These are phyloP conservation scores for Corythoichthys haematopterus DNA, from an alignment of 2,113 vertebrate genomes.

Conservation along the genomic window DNA sequence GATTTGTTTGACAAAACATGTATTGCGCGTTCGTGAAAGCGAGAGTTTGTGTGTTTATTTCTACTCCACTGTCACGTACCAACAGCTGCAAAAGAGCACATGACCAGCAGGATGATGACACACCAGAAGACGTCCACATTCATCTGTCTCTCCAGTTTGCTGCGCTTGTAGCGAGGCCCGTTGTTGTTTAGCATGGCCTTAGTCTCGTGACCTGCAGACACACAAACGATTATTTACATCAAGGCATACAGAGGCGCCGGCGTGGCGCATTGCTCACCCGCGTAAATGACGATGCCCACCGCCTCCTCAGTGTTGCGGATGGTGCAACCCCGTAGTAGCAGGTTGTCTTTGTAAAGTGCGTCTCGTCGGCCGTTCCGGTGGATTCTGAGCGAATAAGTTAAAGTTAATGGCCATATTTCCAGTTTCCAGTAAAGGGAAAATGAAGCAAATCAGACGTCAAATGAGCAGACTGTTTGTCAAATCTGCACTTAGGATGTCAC, in stretches of 20 bases:
- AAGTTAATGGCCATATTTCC: neutral
- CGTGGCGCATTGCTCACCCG: slow-evolving; percentile 71
- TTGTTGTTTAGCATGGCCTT: slow-evolving; percentile 98
- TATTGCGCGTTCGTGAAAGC: too few relatives aligned
- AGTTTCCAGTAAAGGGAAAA: neutral
- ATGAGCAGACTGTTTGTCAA: too few relatives aligned
- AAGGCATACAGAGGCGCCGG: neutral
- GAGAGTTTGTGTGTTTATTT: neutral
- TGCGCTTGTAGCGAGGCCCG: slow-evolving; percentile 94
- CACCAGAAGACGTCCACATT: slow-evolving; percentile 95
- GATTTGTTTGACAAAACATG: neutral
- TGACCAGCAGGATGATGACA: slow-evolving; percentile 88
- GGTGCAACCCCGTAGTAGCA: slow-evolving; percentile 92
- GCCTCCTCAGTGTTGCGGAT: slow-evolving; percentile 94
- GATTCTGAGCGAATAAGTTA: slow-evolving; percentile 62
- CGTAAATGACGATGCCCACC: slow-evolving; percentile 92
- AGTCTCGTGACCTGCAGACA: slow-evolving; percentile 88
- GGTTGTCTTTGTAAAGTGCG: slow-evolving; percentile 88
- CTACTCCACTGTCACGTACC: slow-evolving; percentile 71
- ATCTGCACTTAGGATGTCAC: too few relatives aligned
- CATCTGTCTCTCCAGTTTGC: slow-evolving; percentile 94
- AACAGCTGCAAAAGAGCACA: slow-evolving; percentile 88
- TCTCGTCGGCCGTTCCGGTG: slow-evolving; percentile 81
- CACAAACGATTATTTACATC: neutral
- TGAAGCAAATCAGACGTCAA: neutral